phyloP scores from a whole-genome alignment of 2,113 vertebrate genomes.

The Antigone vipio region DNA sequence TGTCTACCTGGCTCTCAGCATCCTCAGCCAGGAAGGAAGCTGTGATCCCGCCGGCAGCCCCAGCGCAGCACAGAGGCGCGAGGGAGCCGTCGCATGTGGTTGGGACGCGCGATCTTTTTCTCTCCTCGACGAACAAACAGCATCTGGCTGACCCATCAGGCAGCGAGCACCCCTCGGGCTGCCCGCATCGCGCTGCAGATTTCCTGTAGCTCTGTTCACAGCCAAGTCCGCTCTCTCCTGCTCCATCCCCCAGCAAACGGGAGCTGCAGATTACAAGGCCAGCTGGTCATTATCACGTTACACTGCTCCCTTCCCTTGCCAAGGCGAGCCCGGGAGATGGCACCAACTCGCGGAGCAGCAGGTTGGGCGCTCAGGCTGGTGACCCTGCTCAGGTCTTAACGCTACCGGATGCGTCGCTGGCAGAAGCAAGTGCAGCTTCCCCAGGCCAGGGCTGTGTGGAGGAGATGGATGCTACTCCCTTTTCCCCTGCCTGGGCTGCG shows the following conservation, averaged over 20 bases:
- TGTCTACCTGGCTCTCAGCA: background rate
- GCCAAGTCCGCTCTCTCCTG: background rate
- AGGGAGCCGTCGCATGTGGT: accelerated
- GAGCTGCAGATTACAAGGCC: background rate
- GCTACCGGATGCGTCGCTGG: accelerated
- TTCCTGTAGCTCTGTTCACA: background rate
- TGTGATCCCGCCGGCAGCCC: accelerated
- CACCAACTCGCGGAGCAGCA: background rate
- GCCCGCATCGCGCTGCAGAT: background rate
- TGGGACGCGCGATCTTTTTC: background rate
- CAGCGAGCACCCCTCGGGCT: background rate
- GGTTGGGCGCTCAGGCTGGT: background rate
- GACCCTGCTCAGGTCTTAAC: background rate
- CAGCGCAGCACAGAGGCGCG: accelerated
- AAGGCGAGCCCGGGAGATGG: background rate
- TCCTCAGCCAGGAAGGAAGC: background rate
- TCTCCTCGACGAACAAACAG: background rate
- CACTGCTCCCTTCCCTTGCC: background rate
- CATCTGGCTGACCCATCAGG: constrained; percentile 11
- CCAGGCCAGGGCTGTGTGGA: background rate
- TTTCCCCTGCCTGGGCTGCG: background rate
- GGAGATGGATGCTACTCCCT: background rate
- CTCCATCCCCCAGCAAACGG: background rate
- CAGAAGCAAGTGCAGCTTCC: accelerated
- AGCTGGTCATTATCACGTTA: background rate